A percentile compares a stretch with the other conserved stretches of the same genome.
These are phyloP conservation scores for Spodoptera littoralis DNA, from an alignment of 2,888 invertebrate genomes.

Conservation along the genomic window DNA sequence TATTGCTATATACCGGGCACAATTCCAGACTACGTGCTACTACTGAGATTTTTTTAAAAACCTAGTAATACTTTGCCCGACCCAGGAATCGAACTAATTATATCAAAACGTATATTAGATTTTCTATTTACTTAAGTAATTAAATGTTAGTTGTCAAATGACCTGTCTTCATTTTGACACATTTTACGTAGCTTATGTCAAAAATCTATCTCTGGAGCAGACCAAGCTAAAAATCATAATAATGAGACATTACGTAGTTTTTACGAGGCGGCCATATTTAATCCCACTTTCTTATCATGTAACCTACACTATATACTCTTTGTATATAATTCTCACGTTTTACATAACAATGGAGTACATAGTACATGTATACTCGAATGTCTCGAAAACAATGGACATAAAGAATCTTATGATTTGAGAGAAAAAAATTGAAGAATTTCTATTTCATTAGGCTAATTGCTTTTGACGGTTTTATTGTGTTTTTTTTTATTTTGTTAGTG, in stretches of 20 bases:
- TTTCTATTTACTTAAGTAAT: neutral
- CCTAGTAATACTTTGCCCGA: too few species aligned
- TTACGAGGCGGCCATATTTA: constrained; percentile 6
- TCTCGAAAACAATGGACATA: constrained; percentile 44
- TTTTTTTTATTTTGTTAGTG: constrained; percentile 6
- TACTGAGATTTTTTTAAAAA: too few species aligned
- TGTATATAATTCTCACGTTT: constrained; percentile 45
- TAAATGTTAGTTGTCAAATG: neutral
- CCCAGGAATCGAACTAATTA: too few species aligned
- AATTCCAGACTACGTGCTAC: too few species aligned
- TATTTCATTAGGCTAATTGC: constrained; percentile 41
- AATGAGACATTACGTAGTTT: constrained; percentile 16
- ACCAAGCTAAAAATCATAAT: too few species aligned
- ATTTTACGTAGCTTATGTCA: too few species aligned
- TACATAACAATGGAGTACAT: constrained; percentile 46
- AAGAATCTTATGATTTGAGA: constrained; percentile 38
- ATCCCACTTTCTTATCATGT: constrained; percentile 41
- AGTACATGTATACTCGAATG: constrained; percentile 31
- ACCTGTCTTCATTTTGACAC: too few species aligned
- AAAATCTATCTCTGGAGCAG: too few species aligned
- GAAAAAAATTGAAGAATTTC: constrained; percentile 41
- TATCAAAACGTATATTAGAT: too few species aligned
- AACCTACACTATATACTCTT: constrained; percentile 20
- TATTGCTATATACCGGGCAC: too few species aligned
- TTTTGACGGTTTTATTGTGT: constrained; percentile 1